Base-by-base conservation (phyloP, 1,140 invertebrate genomes). In the Scaptomyza montana region DNA sequence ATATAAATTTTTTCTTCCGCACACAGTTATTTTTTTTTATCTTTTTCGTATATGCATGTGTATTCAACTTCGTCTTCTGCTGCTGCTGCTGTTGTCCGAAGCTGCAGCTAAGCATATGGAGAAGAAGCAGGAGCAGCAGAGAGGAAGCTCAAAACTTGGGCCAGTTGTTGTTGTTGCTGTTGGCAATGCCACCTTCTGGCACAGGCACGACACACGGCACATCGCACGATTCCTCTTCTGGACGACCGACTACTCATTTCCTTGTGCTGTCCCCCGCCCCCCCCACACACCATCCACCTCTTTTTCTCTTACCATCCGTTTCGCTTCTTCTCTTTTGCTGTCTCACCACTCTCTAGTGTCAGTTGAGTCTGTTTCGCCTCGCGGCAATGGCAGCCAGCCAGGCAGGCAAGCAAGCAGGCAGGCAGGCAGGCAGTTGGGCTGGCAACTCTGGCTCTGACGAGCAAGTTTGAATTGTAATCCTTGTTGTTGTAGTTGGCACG, bases 381-480 rank as follows among this genome's bases (percentile, higher is more conserved):
- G 66, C 77, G 78, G 78, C 74, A 64, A 63, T 86, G 81, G 81
- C 81, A 86, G 69, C 51, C 75, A 53, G 19, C 16, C 16, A 16
- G 16, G 16, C 16, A 16, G 16, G 16, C 16, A 16, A 16, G 16
- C 16, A 16, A 16, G 16, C 16, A 16, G 1, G 16, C 16, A 16
- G 39, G 10, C 53, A 55, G 33, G 7, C 53, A 49, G 41, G 16
- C 30, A 41, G 51, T 10, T 43, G n/a, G 12, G 21, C 0, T 19
- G 10, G 33, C 25, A 41, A 49, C 55, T 46, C 50, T 55, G 59
- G 59, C 71, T 86, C 71, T 86, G 81, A 86, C 81, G 82, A 86
- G 81, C 82, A 86, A 86, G 82, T 86, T 86, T 86, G 78, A 86
- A 86, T 86, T 86, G 81, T 86, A 86, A 86, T 86, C 81, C 81